These are phyloP conservation scores for Monodelphis domestica DNA, from an alignment of 2,797 vertebrate species.

Conservation along the genomic window DNA sequence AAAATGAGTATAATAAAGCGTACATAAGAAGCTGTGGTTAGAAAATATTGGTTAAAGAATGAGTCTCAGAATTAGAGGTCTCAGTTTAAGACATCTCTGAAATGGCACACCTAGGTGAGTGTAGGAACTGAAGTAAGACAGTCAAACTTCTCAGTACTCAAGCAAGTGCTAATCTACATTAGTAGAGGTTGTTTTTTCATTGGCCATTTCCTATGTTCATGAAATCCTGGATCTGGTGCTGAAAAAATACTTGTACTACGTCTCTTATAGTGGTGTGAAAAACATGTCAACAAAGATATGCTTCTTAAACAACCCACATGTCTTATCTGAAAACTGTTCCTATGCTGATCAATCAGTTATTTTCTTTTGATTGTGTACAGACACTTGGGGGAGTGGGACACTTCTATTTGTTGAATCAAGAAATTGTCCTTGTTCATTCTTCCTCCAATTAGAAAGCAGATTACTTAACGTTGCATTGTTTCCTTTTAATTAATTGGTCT, in stretches of 20 bases:
- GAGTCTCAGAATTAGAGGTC: neutral
- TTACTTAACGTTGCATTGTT: too few relatives aligned
- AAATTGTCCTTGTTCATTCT: too few relatives aligned
- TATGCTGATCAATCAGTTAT: too few relatives aligned
- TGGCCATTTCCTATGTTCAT: too few relatives aligned
- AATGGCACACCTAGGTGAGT: neutral
- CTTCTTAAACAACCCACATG: too few relatives aligned
- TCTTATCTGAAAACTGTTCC: too few relatives aligned
- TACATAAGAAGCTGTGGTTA: neutral
- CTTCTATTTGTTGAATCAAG: too few relatives aligned
- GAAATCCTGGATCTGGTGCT: neutral
- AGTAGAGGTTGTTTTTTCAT: neutral
- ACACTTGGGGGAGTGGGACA: too few relatives aligned
- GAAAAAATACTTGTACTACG: neutral
- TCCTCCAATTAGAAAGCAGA: too few relatives aligned
- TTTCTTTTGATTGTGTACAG: too few relatives aligned
- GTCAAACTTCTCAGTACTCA: neutral
- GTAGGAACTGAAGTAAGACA: neutral
- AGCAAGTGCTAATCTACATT: neutral
- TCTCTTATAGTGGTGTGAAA: neutral
- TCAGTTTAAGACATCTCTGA: neutral
- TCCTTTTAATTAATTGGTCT: too few relatives aligned
- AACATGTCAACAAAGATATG: too few relatives aligned
- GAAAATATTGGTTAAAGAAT: neutral
- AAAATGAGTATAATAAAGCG: neutral